A percentile compares a stretch with the other conserved stretches of the same genome.
phyloP scores from a whole-genome alignment of 2,797 vertebrate species.

The Babyrousa celebensis region DNA sequence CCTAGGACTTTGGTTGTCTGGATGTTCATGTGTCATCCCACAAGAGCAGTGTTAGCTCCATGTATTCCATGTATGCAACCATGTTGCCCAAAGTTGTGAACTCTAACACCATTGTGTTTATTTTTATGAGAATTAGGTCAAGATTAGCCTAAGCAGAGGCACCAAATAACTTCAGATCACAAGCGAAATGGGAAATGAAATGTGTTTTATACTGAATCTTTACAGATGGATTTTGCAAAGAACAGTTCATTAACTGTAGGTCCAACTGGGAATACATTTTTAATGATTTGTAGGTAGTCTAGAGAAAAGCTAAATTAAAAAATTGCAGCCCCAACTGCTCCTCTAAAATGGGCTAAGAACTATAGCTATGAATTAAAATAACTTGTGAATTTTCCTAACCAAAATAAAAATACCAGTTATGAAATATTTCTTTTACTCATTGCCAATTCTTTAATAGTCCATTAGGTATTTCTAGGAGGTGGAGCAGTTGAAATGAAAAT shows the following conservation, averaged over 20 bases:
- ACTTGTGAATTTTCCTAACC: slow-evolving; percentile 78
- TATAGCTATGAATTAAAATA: slow-evolving; percentile 76
- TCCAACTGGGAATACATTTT: slow-evolving; percentile 69
- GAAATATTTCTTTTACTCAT: slow-evolving; percentile 81
- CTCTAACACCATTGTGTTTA: slow-evolving; percentile 39
- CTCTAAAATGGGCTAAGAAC: slow-evolving; percentile 74
- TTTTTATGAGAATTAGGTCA: slow-evolving; percentile 77
- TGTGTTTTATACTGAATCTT: slow-evolving; percentile 71
- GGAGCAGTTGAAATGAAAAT: slow-evolving; percentile 81
- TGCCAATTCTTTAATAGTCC: slow-evolving; percentile 81
- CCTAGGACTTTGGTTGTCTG: background rate
- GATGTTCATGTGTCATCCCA: background rate
- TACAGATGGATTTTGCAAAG: slow-evolving; percentile 78
- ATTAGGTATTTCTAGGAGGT: slow-evolving; percentile 79
- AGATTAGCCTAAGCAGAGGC: slow-evolving; percentile 73
- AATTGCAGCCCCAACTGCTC: slow-evolving; percentile 32
- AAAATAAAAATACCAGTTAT: slow-evolving; percentile 82
- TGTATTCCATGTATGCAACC: background rate
- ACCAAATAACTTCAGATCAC: slow-evolving; percentile 71
- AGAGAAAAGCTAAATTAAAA: slow-evolving; percentile 75
- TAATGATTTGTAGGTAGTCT: slow-evolving; percentile 76
- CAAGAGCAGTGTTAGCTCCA: background rate
- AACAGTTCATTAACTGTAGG: slow-evolving; percentile 75
- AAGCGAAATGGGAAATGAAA: slow-evolving; percentile 79
- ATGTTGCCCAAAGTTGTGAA: slow-evolving; percentile 25